A percentile compares a stretch with the other conserved stretches of the same genome.
These are phyloP conservation scores for Hipposideros larvatus DNA, from an alignment of 2,797 vertebrate species.

Conservation along the genomic window DNA sequence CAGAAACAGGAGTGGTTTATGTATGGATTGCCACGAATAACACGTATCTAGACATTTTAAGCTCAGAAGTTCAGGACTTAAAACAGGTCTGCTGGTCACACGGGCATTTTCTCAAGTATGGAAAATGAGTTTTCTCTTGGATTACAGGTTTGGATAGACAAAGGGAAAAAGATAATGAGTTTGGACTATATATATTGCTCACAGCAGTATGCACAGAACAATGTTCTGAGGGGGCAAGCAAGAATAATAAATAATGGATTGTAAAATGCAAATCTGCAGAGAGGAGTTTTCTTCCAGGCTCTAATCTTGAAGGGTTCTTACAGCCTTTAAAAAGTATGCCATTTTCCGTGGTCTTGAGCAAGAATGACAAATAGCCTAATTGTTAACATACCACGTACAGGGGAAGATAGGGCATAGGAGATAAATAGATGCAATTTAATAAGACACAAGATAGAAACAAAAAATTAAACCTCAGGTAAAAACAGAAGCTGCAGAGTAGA, in stretches of 20 bases:
- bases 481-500: conserved; percentile 21
- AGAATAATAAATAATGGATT: conserved; percentile 65
- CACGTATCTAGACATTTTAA: background rate
- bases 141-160: conserved; percentile 30
- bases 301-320: conserved; percentile 57
- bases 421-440: conserved; percentile 61
- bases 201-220: conserved; percentile 46
- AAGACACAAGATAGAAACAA: conserved; percentile 28
- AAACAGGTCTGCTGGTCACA: background rate
- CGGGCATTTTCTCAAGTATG: background rate
- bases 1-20: background rate
- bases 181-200: background rate
- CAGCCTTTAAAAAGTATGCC: conserved; percentile 27
- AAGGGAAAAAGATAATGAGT: conserved; percentile 30
- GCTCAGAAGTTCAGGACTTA: background rate
- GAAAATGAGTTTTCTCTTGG: conserved; percentile 23
- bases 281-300: conserved; percentile 36
- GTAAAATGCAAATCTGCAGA: conserved; percentile 65
- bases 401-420: background rate
- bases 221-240: background rate
- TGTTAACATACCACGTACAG: background rate
- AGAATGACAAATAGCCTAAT: conserved; percentile 60
- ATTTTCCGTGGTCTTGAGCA: conserved; percentile 41
- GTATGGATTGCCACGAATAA: background rate
- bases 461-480: conserved; percentile 50